A percentile compares a stretch with the other conserved stretches of the same genome.
Conservation (phyloP, 2,888 invertebrate genomes). For the Electrophaes corylata region DNA sequence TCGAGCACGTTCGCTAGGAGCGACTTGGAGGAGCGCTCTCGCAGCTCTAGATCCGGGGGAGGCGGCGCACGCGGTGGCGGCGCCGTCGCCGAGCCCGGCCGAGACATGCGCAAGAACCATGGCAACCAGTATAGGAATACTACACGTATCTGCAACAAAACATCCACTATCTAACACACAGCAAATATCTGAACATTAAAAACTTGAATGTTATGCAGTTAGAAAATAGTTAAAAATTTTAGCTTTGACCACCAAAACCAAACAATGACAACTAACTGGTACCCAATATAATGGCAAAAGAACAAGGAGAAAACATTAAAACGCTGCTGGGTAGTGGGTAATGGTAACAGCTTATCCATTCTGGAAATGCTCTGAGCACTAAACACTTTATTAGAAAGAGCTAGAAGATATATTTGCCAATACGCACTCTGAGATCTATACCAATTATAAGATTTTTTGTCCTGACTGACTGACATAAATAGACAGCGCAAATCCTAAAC, state of each 20-base stretch:
- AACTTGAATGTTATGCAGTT: neutral
- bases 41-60: conserved; percentile 93
- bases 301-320: too few relatives aligned
- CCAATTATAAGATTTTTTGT: too few relatives aligned
- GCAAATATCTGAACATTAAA: neutral
- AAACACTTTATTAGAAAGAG: too few relatives aligned
- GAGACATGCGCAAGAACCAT: conserved; percentile 97
- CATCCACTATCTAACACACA: neutral
- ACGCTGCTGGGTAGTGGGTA: too few relatives aligned
- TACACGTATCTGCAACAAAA: conserved; percentile 88
- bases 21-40: conserved; percentile 96
- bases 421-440: too few relatives aligned
- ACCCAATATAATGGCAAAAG: too few relatives aligned
- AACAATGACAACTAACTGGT: too few relatives aligned
- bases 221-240: neutral
- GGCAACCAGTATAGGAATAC: conserved; percentile 99
- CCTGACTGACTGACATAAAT: too few relatives aligned
- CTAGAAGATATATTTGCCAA: too few relatives aligned
- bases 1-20: conserved; percentile 98
- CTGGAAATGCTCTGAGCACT: too few relatives aligned
- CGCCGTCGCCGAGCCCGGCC: conserved; percentile 86
- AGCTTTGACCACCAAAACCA: neutral
- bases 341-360: too few relatives aligned
- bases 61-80: conserved; percentile 89
- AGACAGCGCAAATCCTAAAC: too few relatives aligned